Base-by-base conservation (phyloP, 2,888 invertebrate species). In the Oscheius sp. region DNA sequence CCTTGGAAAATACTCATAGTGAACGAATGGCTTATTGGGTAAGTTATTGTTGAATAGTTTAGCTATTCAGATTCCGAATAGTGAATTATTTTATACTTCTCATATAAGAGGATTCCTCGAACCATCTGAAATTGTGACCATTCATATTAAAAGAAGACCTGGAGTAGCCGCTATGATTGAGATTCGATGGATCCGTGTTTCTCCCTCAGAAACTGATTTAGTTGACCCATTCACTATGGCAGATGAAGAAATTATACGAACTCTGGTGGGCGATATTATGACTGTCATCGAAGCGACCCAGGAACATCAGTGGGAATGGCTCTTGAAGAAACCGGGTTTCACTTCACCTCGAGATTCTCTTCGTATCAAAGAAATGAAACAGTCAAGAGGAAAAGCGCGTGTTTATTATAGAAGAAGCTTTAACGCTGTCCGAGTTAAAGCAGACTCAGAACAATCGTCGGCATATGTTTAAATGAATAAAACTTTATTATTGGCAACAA, bases 401-500 rank as follows among this genome's bases (percentile, higher is more conserved):
- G n/a, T n/a, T n/a, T n/a, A n/a, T n/a, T n/a, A n/a, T n/a, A n/a
- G n/a, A n/a, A n/a, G n/a, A n/a, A n/a, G n/a, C n/a, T n/a, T n/a
- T n/a, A n/a, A n/a, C n/a, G n/a, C n/a, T n/a, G n/a, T n/a, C n/a
- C n/a, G n/a, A n/a, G n/a, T n/a, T n/a, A n/a, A n/a, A n/a, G n/a
- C n/a, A n/a, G n/a, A n/a, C n/a, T n/a, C n/a, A n/a, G n/a, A n/a
- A n/a, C n/a, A n/a, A n/a, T n/a, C n/a, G n/a, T n/a, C n/a, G n/a
- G n/a, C n/a, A n/a, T n/a, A n/a, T n/a, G n/a, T n/a, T n/a, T 9
- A 41, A 41, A 17, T 17, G 41, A 14, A 41, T n/a, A 32, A 32
- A 54, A 17, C 33, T 54, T 54, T 17, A 54, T 54, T 54, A 6
- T 32, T 54, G 54, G 32, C 54, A 54, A 54, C 54, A 54, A 54